Conservation (phyloP, 2,888 invertebrate genomes). For the Trilocha varians region DNA sequence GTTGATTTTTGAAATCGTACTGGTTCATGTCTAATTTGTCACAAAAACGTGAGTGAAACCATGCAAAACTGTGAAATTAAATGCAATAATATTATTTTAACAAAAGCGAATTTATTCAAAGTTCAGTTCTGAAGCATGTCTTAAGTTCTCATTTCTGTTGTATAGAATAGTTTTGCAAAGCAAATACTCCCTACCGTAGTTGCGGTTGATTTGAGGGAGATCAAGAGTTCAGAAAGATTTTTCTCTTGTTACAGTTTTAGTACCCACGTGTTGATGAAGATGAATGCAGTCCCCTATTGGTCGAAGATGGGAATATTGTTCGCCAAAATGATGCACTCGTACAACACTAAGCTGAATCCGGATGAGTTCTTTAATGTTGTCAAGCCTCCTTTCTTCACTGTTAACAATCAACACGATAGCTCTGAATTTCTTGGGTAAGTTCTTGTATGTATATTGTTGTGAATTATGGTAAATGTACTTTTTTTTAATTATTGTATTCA, state of each 20-base stretch:
- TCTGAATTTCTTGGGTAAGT: constrained; percentile 86
- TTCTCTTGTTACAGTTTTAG: constrained; percentile 71
- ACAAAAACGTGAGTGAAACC: too few species aligned
- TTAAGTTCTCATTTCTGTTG: too few species aligned
- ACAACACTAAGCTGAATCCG: constrained; percentile 78
- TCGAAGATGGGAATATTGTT: constrained; percentile 82
- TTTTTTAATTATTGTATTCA: too few species aligned
- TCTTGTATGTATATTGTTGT: not conserved
- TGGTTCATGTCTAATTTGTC: too few species aligned
- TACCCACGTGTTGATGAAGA: constrained; percentile 74
- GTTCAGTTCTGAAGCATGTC: too few species aligned
- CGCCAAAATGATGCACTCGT: constrained; percentile 80
- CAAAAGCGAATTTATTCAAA: too few species aligned
- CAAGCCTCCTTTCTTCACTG: constrained; percentile 83
- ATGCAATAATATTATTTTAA: too few species aligned
- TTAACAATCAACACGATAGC: constrained; percentile 89
- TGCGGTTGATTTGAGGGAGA: not conserved
- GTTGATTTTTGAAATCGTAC: too few species aligned
- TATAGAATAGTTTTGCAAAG: too few species aligned
- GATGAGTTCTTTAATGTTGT: constrained; percentile 80
- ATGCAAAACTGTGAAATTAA: too few species aligned
- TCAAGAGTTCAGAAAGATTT: not conserved
- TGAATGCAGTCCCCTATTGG: constrained; percentile 71
- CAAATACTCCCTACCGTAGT: not conserved
- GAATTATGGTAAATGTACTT: too few species aligned